A percentile compares a stretch with the other conserved stretches of the same genome.
These are phyloP conservation scores for Portunus trituberculatus DNA, from an alignment of 1,140 invertebrate species.

Conservation along the genomic window DNA sequence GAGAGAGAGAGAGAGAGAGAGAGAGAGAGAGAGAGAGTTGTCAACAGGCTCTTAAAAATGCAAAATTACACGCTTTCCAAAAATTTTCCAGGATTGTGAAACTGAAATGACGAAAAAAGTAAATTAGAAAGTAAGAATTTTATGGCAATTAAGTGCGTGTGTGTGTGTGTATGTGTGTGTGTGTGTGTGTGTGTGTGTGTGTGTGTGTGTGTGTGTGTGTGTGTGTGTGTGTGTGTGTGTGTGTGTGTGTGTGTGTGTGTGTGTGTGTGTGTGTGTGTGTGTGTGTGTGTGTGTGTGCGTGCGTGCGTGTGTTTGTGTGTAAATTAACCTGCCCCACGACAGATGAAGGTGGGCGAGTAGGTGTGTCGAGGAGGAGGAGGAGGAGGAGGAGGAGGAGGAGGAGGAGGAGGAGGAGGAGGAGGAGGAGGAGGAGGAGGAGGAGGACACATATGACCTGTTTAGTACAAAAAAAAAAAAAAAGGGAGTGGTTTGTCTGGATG, in stretches of 20 bases:
- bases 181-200: constrained; percentile 20
- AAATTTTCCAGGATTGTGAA: background rate
- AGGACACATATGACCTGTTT: background rate
- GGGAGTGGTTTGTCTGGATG: background rate
- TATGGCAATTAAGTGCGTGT: background rate
- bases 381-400: background rate
- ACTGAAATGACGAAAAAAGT: background rate
- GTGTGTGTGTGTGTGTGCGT: constrained; percentile 18
- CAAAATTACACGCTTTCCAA: background rate
- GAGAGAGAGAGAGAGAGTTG: too few relatives aligned
- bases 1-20: too few relatives aligned
- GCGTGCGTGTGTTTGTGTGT: constrained; percentile 5
- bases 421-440: background rate
- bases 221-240: constrained; percentile 20
- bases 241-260: constrained; percentile 20
- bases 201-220: constrained; percentile 7
- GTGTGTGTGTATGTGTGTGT: constrained; percentile 12
- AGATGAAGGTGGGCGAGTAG: background rate
- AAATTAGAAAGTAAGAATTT: background rate
- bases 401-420: background rate
- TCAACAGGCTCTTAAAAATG: background rate
- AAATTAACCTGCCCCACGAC: background rate
- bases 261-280: constrained; percentile 20
- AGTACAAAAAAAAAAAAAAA: background rate
- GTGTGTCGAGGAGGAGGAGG: background rate